Percentiles rank a stretch among this genome's conserved stretches.
phyloP scores from a whole-genome alignment of 2,797 vertebrate genomes.

The Apogon talboti region DNA sequence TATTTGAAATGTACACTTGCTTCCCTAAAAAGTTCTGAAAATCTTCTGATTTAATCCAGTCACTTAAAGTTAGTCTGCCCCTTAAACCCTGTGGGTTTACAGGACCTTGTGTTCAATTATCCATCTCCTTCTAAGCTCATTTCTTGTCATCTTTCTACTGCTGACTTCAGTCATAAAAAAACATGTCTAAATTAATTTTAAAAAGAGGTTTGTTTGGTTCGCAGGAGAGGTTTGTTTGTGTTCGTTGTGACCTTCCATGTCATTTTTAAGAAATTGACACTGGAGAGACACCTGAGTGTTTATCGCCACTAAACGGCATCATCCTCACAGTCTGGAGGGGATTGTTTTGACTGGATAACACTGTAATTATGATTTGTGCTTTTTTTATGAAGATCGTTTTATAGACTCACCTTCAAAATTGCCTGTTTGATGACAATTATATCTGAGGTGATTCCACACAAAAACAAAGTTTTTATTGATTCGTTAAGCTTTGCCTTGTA shows the following conservation, averaged over 20 bases:
- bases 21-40: neutral
- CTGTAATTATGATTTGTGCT: slow-evolving; percentile 36
- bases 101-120: too few relatives aligned
- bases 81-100: too few relatives aligned
- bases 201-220: neutral
- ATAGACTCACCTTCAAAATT: slow-evolving; percentile 52
- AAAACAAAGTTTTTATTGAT: slow-evolving; percentile 66
- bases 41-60: neutral
- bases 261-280: slow-evolving; percentile 11
- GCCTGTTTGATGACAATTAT: slow-evolving; percentile 24
- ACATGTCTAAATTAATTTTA: neutral
- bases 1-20: too few relatives aligned
- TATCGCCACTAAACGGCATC: slow-evolving; percentile 16
- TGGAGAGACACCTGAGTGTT: neutral
- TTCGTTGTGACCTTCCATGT: slow-evolving; percentile 29
- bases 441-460: slow-evolving; percentile 43
- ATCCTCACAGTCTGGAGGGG: slow-evolving; percentile 11
- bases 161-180: too few relatives aligned
- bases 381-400: slow-evolving; percentile 41
- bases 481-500: slow-evolving; percentile 55
- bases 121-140: neutral
- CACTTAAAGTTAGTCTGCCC: too few relatives aligned
- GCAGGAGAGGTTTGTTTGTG: slow-evolving; percentile 9
- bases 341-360: slow-evolving; percentile 37
- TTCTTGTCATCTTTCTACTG: too few relatives aligned